Evolutionary conservation across 1,140 invertebrate species (phyloP).

Genomic region (Nasonia giraulti): DNA sequence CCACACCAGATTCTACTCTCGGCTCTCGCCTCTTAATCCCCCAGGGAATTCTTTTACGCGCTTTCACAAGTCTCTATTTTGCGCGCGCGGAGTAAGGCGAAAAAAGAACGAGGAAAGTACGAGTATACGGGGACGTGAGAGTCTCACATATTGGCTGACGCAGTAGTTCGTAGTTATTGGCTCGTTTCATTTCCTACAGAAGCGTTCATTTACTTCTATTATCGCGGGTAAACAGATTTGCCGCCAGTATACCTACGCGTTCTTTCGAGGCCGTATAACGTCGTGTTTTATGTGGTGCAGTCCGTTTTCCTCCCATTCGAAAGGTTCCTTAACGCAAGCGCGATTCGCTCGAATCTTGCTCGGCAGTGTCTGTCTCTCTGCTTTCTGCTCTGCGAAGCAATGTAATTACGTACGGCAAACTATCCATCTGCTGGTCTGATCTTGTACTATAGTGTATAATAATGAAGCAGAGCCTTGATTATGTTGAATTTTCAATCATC

Average conservation of each 20-base stretch:
- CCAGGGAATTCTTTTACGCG: conserved; percentile 2
- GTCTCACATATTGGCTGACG: background rate
- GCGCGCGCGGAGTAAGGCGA: no score
- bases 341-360: background rate
- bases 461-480: background rate
- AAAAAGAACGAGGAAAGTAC: background rate
- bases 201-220: conserved; percentile 71
- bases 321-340: conserved; percentile 9
- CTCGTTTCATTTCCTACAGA: conserved; percentile 61
- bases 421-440: conserved; percentile 58
- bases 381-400: conserved; percentile 50
- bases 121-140: background rate
- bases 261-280: background rate
- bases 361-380: background rate
- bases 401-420: conserved; percentile 60
- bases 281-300: background rate
- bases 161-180: conserved; percentile 61
- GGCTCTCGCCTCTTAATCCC: background rate
- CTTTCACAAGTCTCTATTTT: background rate
- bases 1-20: background rate
- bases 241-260: background rate
- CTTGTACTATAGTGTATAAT: background rate
- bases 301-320: background rate
- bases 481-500: no score
- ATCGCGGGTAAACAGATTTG: conserved; percentile 70